Evolutionary conservation across 2,888 invertebrate genomes (phyloP).

Genomic region (Auanema freiburgensis): DNA sequence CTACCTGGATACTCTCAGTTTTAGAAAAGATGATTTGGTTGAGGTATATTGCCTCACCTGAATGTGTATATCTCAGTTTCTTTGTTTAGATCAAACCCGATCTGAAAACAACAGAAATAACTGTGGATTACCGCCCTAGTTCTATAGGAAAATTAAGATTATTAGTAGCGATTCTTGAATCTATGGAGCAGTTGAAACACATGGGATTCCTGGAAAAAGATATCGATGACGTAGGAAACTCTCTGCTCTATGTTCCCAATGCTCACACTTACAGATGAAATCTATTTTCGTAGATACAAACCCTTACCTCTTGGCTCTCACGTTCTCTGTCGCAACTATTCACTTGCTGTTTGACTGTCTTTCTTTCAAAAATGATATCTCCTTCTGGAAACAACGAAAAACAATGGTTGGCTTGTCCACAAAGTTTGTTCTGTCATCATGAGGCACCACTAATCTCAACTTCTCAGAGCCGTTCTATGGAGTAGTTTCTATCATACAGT

Average conservation of each 20-base stretch:
- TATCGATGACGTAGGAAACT: slow-evolving; percentile 77
- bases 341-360: slow-evolving; percentile 95
- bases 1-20: slow-evolving; percentile 81
- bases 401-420: slow-evolving; percentile 85
- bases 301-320: slow-evolving; percentile 83
- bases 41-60: slow-evolving; percentile 45
- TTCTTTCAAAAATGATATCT: slow-evolving; percentile 94
- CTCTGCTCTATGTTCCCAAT: neutral
- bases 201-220: slow-evolving; percentile 89
- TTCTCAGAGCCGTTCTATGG: slow-evolving; percentile 76
- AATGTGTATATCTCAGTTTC: too few relatives aligned
- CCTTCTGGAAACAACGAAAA: slow-evolving; percentile 84
- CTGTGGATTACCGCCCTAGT: slow-evolving; percentile 49
- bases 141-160: slow-evolving; percentile 64
- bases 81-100: slow-evolving; percentile 1
- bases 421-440: slow-evolving; percentile 29
- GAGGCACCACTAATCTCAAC: neutral
- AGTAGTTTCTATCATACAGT: slow-evolving; percentile 87
- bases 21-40: slow-evolving; percentile 77
- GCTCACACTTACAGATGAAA: slow-evolving; percentile 36
- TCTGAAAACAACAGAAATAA: slow-evolving; percentile 36
- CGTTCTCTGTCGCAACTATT: slow-evolving; percentile 84
- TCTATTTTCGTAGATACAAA: slow-evolving; percentile 94
- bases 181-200: slow-evolving; percentile 63
- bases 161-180: slow-evolving; percentile 64